Evolutionary conservation across 2,797 vertebrate species (phyloP).

Genomic region (Orientallactaga sibirica): DNA sequence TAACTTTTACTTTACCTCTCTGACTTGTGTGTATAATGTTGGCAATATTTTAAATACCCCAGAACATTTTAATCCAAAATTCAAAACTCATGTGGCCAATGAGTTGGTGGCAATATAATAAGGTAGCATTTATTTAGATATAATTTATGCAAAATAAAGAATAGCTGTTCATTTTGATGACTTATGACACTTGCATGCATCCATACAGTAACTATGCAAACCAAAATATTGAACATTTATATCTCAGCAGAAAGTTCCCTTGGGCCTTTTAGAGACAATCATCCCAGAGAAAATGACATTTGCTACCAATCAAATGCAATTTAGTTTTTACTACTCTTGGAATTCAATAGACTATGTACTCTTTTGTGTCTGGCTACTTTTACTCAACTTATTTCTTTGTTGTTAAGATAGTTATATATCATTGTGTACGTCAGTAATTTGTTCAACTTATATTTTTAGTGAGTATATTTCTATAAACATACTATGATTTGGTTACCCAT

Average conservation of each 20-base stretch:
- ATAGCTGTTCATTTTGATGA: slow-evolving; percentile 8
- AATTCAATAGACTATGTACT: neutral
- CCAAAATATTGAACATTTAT: neutral
- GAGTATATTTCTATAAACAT: slow-evolving; percentile 4
- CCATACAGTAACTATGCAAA: neutral
- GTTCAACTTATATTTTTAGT: neutral
- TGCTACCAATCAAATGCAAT: neutral
- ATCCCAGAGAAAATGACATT: neutral
- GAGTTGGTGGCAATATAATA: neutral
- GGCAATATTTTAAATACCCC: neutral
- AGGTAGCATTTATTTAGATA: neutral
- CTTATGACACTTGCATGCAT: neutral
- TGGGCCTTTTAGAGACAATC: neutral
- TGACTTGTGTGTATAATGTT: neutral
- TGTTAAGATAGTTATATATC: neutral
- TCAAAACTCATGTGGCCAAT: slow-evolving; percentile 2
- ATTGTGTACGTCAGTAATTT: slow-evolving; percentile 13
- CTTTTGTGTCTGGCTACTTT: neutral
- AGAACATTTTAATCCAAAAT: slow-evolving; percentile 31
- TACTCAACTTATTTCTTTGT: neutral
- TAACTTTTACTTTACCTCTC: slow-evolving; percentile 10
- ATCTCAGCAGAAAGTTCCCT: neutral
- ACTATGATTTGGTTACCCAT: neutral
- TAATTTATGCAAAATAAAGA: neutral
- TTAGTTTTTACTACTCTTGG: slow-evolving; percentile 25